Base-by-base conservation (phyloP, 2,797 vertebrate species). In the Myotis pilosus region DNA sequence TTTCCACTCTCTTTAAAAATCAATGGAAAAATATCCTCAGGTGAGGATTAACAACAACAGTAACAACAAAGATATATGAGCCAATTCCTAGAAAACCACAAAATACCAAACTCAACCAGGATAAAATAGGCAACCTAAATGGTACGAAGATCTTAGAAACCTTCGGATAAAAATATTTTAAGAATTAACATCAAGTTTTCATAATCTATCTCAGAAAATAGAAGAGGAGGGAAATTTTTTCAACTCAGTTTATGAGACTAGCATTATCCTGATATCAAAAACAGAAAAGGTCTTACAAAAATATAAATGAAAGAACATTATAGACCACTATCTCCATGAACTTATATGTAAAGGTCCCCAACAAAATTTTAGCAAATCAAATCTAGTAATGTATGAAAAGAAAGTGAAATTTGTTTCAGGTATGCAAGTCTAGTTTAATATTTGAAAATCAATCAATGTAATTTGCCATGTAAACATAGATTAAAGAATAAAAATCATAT, bases 161-260 rank as follows among this genome's bases (percentile, higher is more conserved):
- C 47, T 74, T 85, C n/a, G 60, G n/a, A 55, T 83, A 33, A 64
- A 95, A 55, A 23, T 80, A 91, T 64, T 89, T 71, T 78, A 64
- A 78, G 25, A 60, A 81, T 53, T 41, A 55, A 87, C 12, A 36
- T 12, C 15, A n/a, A 76, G 49, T 72, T 87, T 90, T 68, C 6
- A 68, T 12, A 89, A 5, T 81, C 28, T 60, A 30, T 72, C 36
- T n/a, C 44, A 66, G 53, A 78, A 89, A 89, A 53, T 60, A 30
- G 16, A 53, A 92, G 23, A 95, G 22, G 23, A 87, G 33, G 30
- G 16, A 76, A 76, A 23, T 71, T 78, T 79, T 84, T 47, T 49
- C 15, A 66, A 13, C 30, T 72, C 15, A 84, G 47, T 84, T 83
- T 84, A 49, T 74, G 30, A 86, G 23, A 23, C 22, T 81, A 51